Evolutionary conservation across 2,113 vertebrate species (phyloP).

Genomic region (Corvus hawaiiensis): DNA sequence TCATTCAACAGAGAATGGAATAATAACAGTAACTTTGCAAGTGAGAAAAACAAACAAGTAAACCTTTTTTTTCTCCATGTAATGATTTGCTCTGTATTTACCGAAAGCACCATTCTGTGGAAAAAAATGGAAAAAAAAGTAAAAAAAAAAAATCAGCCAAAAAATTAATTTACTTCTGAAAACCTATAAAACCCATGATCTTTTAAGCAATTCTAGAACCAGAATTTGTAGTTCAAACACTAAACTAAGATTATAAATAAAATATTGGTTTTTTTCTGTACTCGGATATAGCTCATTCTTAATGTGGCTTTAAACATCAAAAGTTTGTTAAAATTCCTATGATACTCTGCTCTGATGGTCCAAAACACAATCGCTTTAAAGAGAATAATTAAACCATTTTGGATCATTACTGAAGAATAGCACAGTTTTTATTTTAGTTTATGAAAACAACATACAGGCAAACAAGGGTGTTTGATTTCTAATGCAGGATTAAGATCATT

Average conservation of each 20-base stretch:
- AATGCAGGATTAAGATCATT: not conserved
- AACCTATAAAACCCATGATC: constrained; percentile 85
- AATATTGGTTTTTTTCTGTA: constrained; percentile 92
- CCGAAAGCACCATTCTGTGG: constrained; percentile 77
- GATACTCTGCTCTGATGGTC: not conserved
- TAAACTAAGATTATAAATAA: constrained; percentile 98
- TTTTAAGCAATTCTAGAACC: constrained; percentile 91
- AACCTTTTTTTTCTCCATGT: constrained; percentile 87
- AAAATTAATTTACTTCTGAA: constrained; percentile 86
- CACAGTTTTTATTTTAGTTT: not conserved
- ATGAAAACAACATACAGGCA: not conserved
- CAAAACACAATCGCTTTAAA: not conserved
- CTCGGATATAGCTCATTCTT: constrained; percentile 72
- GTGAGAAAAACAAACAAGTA: constrained; percentile 39
- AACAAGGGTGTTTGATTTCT: not conserved
- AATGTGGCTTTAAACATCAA: constrained; percentile 58
- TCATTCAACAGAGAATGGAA: constrained; percentile 81
- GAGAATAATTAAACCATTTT: not conserved
- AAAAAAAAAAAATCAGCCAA: not conserved
- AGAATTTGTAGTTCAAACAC: constrained; percentile 97
- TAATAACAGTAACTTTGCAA: constrained; percentile 89
- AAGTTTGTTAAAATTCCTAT: constrained; percentile 21
- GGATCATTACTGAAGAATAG: constrained; percentile 22
- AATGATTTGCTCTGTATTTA: constrained; percentile 84
- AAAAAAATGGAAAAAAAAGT: constrained; percentile 68